These are phyloP conservation scores for Istiophorus platypterus DNA, from an alignment of 2,113 vertebrate genomes.

Conservation along the genomic window DNA sequence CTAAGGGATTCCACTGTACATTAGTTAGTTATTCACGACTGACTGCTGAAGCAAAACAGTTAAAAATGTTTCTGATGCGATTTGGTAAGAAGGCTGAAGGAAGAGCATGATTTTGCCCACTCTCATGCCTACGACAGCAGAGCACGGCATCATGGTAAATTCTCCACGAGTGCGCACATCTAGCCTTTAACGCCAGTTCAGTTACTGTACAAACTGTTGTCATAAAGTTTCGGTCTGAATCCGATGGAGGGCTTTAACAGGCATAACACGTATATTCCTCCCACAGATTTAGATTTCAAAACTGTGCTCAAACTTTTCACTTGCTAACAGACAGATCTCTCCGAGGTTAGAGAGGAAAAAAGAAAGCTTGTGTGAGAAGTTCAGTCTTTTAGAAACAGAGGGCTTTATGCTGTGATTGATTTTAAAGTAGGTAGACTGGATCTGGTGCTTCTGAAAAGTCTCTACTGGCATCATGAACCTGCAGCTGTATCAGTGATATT, in stretches of 20 bases:
- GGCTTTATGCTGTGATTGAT: slow-evolving; percentile 67
- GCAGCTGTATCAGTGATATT: slow-evolving; percentile 38
- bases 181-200: slow-evolving; percentile 7
- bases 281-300: slow-evolving; percentile 23
- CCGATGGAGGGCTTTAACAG: slow-evolving; percentile 4
- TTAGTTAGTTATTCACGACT: slow-evolving; percentile 33
- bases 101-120: not conserved
- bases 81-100: not conserved
- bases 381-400: slow-evolving; percentile 44
- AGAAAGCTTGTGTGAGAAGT: slow-evolving; percentile 35
- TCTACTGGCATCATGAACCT: slow-evolving; percentile 36
- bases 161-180: not conserved
- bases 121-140: not conserved
- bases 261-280: slow-evolving; percentile 21
- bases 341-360: slow-evolving; percentile 36
- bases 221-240: slow-evolving; percentile 14
- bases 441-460: slow-evolving; percentile 43
- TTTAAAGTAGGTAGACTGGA: slow-evolving; percentile 68
- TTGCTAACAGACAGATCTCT: slow-evolving; percentile 15
- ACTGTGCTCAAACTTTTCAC: slow-evolving; percentile 44
- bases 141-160: not conserved
- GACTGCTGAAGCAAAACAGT: slow-evolving; percentile 24
- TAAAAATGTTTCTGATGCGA: slow-evolving; percentile 5
- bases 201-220: slow-evolving; percentile 4
- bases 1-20: not conserved